Evolutionary conservation across 2,113 vertebrate genomes (phyloP).

Genomic region (Pogonocichla stellata): DNA sequence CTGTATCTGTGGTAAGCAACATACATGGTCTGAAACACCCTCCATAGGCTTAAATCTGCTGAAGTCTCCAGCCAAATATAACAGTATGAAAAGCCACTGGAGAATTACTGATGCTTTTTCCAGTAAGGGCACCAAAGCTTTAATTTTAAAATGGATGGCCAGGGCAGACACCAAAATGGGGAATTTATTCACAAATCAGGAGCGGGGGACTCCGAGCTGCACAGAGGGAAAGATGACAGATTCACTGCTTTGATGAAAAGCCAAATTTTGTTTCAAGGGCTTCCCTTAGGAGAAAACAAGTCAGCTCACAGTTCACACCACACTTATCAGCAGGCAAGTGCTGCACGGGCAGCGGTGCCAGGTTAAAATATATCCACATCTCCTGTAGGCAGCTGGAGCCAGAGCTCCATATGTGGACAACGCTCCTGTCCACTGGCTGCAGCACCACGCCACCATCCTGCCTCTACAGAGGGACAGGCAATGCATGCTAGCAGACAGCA

Average conservation of each 20-base stretch:
- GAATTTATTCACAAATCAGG: constrained; percentile 67
- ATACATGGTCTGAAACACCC: constrained; percentile 11
- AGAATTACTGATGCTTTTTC: constrained; percentile 61
- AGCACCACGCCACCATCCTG: neutral
- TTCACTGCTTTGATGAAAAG: constrained; percentile 58
- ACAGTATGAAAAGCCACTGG: neutral
- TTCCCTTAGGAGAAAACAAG: constrained; percentile 24
- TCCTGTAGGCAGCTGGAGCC: neutral
- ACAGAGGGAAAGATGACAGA: constrained; percentile 71
- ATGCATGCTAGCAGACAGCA: neutral
- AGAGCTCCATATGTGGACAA: fast-evolving
- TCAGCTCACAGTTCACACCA: neutral
- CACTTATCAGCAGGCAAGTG: neutral
- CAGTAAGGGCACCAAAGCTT: constrained; percentile 54
- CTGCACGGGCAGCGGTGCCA: neutral
- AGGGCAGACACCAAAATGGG: constrained; percentile 54
- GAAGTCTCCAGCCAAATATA: constrained; percentile 32
- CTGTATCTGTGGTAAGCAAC: neutral
- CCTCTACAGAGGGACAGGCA: fast-evolving
- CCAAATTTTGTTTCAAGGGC: constrained; percentile 60
- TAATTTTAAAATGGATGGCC: constrained; percentile 67
- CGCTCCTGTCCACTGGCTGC: neutral
- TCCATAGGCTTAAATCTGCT: constrained; percentile 65
- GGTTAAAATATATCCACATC: neutral
- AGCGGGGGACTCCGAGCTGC: constrained; percentile 41